A percentile compares a stretch with the other conserved stretches of the same genome.
phyloP scores from a whole-genome alignment of 2,888 invertebrate genomes.

The Drosophila diplacantha region DNA sequence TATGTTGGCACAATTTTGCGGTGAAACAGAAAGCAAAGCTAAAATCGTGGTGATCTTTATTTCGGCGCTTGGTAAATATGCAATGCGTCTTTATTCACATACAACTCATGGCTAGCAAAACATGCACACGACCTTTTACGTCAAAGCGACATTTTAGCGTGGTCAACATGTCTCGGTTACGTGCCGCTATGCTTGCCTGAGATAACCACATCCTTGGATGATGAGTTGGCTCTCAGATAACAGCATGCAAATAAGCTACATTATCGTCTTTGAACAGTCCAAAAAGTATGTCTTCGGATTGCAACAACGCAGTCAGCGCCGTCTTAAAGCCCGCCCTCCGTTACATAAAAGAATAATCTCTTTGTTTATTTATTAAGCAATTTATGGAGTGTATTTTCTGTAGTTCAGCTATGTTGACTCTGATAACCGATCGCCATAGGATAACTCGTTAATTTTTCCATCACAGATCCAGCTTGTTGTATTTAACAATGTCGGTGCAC shows the following conservation, averaged over 20 bases:
- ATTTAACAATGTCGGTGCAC: constrained; percentile 91
- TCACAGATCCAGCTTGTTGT: constrained; percentile 4
- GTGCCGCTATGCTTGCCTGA: background rate
- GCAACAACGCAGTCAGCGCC: constrained; percentile 2
- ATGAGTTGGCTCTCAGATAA: background rate
- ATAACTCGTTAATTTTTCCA: constrained; percentile 13
- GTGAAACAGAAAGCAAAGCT: constrained; percentile 9
- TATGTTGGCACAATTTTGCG: constrained; percentile 15
- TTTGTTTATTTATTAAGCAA: constrained; percentile 15
- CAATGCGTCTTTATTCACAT: background rate
- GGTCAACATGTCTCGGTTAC: background rate
- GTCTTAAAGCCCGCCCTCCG: background rate
- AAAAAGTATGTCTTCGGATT: background rate
- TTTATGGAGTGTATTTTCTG: constrained; percentile 5
- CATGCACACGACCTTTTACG: background rate
- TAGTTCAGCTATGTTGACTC: constrained; percentile 2
- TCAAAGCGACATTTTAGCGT: too few species aligned
- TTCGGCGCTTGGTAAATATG: constrained; percentile 8
- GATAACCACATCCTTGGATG: background rate
- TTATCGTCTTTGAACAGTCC: background rate
- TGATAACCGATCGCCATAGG: constrained; percentile 7
- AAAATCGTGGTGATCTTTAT: constrained; percentile 6
- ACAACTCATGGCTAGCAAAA: background rate
- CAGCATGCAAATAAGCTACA: background rate
- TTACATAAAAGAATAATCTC: constrained; percentile 15